Base-by-base conservation (phyloP, 2,797 vertebrate species). In the Ibycter americanus region DNA sequence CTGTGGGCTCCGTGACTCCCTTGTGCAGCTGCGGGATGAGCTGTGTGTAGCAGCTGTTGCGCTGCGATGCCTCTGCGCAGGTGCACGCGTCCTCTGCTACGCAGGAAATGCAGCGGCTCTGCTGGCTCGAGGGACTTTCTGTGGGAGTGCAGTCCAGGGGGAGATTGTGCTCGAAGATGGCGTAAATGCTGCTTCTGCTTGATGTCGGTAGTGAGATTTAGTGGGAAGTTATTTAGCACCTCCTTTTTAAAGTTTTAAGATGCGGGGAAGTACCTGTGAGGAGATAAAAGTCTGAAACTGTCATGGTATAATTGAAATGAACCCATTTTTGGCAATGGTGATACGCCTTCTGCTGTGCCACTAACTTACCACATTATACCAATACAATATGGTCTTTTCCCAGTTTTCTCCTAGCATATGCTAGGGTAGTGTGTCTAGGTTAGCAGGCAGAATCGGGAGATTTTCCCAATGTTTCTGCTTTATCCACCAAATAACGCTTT, bases 81-180 rank as follows among this genome's bases (percentile, higher is more conserved):
- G 19, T 42, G 80, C 0, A 0, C 0, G 2, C 44, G 67, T 59
- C 13, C 2, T 74, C 29, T 49, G 12, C 26, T 40, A 1, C 1
- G 1, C 31, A 52, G 72, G 66, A 36, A 52, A 38, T 9, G 21
- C 31, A 12, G 55, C 6, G 8, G 14, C 61, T 65, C 21, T 81
- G 40, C 73, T 72, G 38, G 20, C 55, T 38, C 47, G 66, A 88
- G 62, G 49, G 51, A 6, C 47, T 61, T 71, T 8, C 15, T 44
- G 38, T 54, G 40, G n/a, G 54, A 44, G 23, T 25, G 32, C 13
- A 19, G 58, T 20, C 34, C 34, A 59, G 23, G 42, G 44, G 16
- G 5, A 95, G 40, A 31, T 46, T 66, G 25, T 72, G 49, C 72
- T 17, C 32, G 31, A 56, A 80, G n/a, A 5, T 58, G 8, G 5